Conservation (phyloP, 37 sponge, comb jelly and placozoan genomes). For the Haliclona indistincta region DNA sequence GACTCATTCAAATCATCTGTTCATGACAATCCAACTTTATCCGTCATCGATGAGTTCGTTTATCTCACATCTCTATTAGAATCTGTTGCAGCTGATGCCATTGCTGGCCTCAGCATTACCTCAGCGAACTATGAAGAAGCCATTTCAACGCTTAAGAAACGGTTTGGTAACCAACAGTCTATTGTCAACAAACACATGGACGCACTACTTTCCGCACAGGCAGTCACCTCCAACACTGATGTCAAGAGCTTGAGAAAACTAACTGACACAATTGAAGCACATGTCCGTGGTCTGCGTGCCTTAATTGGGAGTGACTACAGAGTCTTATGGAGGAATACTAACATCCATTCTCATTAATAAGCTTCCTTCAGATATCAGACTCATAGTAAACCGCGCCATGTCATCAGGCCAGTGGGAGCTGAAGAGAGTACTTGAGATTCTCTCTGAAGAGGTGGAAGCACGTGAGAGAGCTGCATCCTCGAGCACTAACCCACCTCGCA, state of each 20-base stretch:
- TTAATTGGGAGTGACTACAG: slow-evolving; percentile 5
- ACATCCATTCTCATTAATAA: slow-evolving; percentile 5
- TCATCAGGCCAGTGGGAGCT: background rate
- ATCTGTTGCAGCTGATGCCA: slow-evolving; percentile 16
- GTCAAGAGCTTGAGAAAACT: slow-evolving; percentile 1
- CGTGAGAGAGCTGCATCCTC: no score
- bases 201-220: background rate
- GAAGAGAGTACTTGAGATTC: no score
- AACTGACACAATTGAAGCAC: no score
- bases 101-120: slow-evolving; percentile 5
- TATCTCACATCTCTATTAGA: slow-evolving; percentile 17
- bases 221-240: background rate
- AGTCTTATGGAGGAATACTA: slow-evolving; percentile 20
- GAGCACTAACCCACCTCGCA: no score
- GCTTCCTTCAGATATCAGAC: background rate
- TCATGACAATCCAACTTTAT: slow-evolving; percentile 16
- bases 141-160: slow-evolving; percentile 6
- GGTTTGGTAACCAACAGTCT: slow-evolving; percentile 19
- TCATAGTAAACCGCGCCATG: background rate
- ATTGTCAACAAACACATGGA: slow-evolving; percentile 29
- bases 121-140: slow-evolving; percentile 19
- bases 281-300: no score
- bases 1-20: slow-evolving; percentile 17
- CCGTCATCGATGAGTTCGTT: slow-evolving; percentile 11
- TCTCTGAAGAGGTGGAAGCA: no score